Evolutionary conservation across 1,140 invertebrate genomes (phyloP), one percentile per base, ranked within the genome.

Genomic region (Pseudomyrmex pallidus): DNA sequence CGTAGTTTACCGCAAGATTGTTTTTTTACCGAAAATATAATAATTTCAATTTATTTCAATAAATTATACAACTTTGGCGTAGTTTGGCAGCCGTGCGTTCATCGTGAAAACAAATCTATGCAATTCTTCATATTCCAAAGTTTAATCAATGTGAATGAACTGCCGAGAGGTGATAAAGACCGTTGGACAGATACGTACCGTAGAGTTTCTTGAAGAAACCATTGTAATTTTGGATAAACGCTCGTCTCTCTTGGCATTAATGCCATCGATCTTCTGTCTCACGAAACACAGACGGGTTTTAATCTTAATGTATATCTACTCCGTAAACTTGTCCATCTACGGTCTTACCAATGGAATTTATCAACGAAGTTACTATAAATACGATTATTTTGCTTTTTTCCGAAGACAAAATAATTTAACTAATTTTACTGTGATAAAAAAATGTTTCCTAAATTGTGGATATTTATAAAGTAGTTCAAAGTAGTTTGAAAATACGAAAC

Each of bases 121-220:
- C 9, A 13, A 77, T 77, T 77, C 1, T 67, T 56, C 13, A 77
- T 77, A 22, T 22, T 7, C 2, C 13, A 22, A 61, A 15, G 8
- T 48, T 74, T 46, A 66, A 56, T 67, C 50, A 76, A 76, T 35
- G 4, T 17, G 35, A 9, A 64, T 9, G 7, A 67, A 59, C 17
- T 9, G 9, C 2, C 9, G 2, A 1, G 10, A 59, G 2, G 2
- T 35, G 17, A 13, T 4, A 54, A 67, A 7, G 13, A 56, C 17
- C 2, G 50, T 17, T 74, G 44, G 62, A 85, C 54, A 85, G 13
- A 67, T 22, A 12, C 13, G 54, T 72, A 72, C 57, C 5, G 35
- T 35, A 35, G 35, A 5, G 35, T 35, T 20, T 59, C 15, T 17
- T 54, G 1, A 7, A 57, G 15, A 12, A 80, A 10, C 15, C 46